A percentile compares a stretch with the other conserved stretches of the same genome.
phyloP scores from a whole-genome alignment of 2,113 vertebrate genomes.

The Mesoclemmys tuberculata region DNA sequence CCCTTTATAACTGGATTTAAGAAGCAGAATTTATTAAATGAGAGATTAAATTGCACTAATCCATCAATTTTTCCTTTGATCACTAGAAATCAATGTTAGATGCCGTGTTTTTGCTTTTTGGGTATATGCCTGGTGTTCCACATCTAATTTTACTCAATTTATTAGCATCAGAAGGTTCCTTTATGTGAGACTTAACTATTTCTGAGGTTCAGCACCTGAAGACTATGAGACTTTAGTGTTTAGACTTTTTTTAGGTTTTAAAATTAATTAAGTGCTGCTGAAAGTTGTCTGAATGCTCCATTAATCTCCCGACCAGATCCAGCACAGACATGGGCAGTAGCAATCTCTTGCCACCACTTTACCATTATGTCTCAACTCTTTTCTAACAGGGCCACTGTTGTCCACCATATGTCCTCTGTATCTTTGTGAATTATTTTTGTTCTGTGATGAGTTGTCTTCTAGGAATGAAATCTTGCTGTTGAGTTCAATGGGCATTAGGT shows the following conservation, averaged over 20 bases:
- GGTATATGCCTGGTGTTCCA: not conserved
- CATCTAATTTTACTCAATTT: not conserved
- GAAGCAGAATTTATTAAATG: not conserved
- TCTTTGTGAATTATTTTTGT: not conserved
- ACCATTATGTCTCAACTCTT: not conserved
- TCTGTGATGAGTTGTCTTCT: not conserved
- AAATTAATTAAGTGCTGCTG: not conserved
- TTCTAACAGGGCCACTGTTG: not conserved
- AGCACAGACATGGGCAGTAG: not conserved
- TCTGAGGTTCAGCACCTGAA: not conserved
- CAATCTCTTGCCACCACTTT: not conserved
- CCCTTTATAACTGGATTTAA: not conserved
- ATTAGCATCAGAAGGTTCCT: not conserved
- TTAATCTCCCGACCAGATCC: not conserved
- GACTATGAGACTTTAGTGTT: not conserved
- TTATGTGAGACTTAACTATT: slow-evolving; percentile 6
- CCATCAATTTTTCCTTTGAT: slow-evolving; percentile 29
- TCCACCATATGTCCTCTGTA: not conserved
- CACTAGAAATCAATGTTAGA: slow-evolving; percentile 42
- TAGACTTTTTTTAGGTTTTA: not conserved
- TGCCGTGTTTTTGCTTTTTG: not conserved
- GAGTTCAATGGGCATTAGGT: not conserved
- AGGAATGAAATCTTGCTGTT: not conserved
- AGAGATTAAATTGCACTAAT: slow-evolving; percentile 24
- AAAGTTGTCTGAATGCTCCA: not conserved